Evolutionary conservation across 2,113 vertebrate species (phyloP), one percentile per base, ranked within the genome.

Genomic region (Chascanopsetta lugubris): DNA sequence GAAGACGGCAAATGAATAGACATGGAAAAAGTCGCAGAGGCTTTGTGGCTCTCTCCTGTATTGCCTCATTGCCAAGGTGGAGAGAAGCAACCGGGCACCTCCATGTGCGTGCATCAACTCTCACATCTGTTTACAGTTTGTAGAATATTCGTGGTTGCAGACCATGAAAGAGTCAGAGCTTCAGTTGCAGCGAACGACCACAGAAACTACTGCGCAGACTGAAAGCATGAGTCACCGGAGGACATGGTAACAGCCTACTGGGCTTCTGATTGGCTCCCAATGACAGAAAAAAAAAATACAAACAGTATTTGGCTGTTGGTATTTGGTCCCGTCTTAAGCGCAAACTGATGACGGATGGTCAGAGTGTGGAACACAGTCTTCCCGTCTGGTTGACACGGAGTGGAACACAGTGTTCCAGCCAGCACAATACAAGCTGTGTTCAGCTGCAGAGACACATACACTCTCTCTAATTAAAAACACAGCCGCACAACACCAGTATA

Each of bases 351-450:
- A 70, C 47, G 51, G 53, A 63, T 34, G 27, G 45, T 49, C 47
- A 54, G 65, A 61, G 66, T 15, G 70, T 55, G 43, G 59, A 60
- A 38, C 73, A 77, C 5, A 63, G 56, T 58, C 68, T 69, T 22
- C 66, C 58, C 42, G 11, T 68, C 60, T 69, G 71, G 57, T 43
- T 53, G 67, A 67, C 71, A 53, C 58, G 9, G 60, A 76, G 69
- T 13, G 60, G 80, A 79, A 73, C 65, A 77, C 59, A 8, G 69
- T 80, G 76, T 83, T 77, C 77, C 72, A 80, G 77, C 51, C 81
- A 76, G 57, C 68, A 70, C 57, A 77, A 70, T 67, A 62, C 56
- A 63, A 75, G 61, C 75, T 71, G 75, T 3, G 66, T 58, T 77
- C 74, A 62, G 73, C 73, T 69, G 56, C 50, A 25, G 27, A 51